phyloP scores from a whole-genome alignment of 2,888 invertebrate species.

The Cetonia aurata region DNA sequence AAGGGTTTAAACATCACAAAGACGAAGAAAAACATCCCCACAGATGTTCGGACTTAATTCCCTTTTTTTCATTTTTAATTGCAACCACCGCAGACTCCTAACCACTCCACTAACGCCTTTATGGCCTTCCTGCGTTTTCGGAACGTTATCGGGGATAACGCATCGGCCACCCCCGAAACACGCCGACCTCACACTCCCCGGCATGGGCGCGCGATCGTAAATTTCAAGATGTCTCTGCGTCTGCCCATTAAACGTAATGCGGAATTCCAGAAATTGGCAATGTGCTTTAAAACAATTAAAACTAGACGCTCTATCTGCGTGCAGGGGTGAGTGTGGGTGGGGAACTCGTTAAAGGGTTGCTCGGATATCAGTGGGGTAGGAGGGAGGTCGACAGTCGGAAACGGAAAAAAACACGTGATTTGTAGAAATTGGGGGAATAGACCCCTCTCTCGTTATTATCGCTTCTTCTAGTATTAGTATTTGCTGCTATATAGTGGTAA shows the following conservation, averaged over 20 bases:
- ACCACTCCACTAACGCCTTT: conserved; percentile 2
- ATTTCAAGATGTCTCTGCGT: conserved; percentile 40
- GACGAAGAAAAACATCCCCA: no score
- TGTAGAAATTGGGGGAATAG: conserved; percentile 60
- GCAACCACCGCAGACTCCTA: neutral
- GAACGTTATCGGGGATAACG: conserved; percentile 7
- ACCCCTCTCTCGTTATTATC: conserved; percentile 27
- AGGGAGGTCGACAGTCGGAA: conserved; percentile 50
- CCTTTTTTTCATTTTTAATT: conserved; percentile 6
- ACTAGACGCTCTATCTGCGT: conserved; percentile 51
- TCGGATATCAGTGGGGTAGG: no score
- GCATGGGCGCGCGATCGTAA: conserved; percentile 11
- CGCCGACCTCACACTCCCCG: neutral
- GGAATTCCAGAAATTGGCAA: conserved; percentile 62
- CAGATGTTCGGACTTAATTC: neutral
- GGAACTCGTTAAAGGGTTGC: conserved; percentile 58
- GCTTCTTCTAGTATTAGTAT: conserved; percentile 27
- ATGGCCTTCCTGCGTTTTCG: conserved; percentile 9
- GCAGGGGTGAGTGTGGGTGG: neutral
- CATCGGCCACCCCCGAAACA: conserved; percentile 5
- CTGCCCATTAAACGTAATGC: conserved; percentile 42
- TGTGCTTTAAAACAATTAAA: conserved; percentile 65
- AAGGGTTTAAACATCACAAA: no score
- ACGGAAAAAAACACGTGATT: conserved; percentile 62
- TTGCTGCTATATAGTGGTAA: neutral